Conservation (phyloP, 2,888 invertebrate species). For the Napeogenes sylphis region DNA sequence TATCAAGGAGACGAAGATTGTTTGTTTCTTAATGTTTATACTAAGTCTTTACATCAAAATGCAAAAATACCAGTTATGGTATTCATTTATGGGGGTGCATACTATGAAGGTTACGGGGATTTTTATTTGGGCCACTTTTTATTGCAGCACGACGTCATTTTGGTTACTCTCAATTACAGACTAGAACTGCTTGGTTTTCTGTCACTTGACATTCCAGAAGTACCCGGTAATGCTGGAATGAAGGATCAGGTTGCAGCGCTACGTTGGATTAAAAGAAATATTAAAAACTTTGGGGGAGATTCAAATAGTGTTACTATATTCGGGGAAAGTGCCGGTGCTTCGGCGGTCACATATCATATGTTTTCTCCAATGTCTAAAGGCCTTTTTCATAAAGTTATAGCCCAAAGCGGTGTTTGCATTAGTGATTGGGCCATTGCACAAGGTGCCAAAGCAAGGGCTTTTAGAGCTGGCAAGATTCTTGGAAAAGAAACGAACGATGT, state of each 20-base stretch:
- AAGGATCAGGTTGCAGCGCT: constrained; percentile 62
- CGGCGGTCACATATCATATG: constrained; percentile 56
- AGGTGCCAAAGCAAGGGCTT: constrained; percentile 27
- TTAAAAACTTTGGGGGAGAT: constrained; percentile 56
- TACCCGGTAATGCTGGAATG: constrained; percentile 60
- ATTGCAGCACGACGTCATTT: constrained; percentile 50
- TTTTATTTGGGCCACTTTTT: constrained; percentile 54
- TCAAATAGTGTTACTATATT: constrained; percentile 57
- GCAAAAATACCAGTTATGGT: constrained; percentile 60
- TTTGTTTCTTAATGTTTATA: constrained; percentile 54
- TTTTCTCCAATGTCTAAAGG: constrained; percentile 61
- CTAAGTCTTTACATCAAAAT: constrained; percentile 19
- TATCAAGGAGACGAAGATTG: constrained; percentile 50
- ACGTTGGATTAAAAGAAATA: constrained; percentile 56
- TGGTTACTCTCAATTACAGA: constrained; percentile 62
- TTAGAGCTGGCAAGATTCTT: constrained; percentile 33
- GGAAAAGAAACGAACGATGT: constrained; percentile 34
- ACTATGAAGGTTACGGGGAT: constrained; percentile 50
- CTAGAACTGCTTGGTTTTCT: constrained; percentile 58
- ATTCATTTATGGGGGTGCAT: constrained; percentile 66
- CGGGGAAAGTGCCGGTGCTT: constrained; percentile 63
- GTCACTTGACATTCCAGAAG: constrained; percentile 56
- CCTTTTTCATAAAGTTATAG: constrained; percentile 59
- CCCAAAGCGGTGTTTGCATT: constrained; percentile 60
- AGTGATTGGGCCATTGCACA: constrained; percentile 45